Evolutionary conservation across 2,797 vertebrate species (phyloP).

Genomic region (Lagocephalus sceleratus): DNA sequence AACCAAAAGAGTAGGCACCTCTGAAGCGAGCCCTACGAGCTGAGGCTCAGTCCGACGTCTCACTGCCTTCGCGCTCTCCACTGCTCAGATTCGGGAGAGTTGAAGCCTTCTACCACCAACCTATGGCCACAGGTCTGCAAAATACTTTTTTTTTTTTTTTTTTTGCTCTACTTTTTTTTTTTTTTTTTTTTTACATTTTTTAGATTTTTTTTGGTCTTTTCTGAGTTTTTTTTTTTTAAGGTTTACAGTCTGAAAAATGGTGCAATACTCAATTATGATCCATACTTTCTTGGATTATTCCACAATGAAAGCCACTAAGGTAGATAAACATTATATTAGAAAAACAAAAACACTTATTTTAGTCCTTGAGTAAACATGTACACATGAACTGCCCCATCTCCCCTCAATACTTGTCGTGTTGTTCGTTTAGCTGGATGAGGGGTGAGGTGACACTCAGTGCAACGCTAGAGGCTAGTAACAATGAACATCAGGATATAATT

Average conservation of each 20-base stretch:
- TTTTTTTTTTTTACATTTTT: constrained; percentile 68
- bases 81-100: constrained; percentile 74
- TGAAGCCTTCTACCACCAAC: constrained; percentile 80
- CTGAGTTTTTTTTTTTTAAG: constrained; percentile 61
- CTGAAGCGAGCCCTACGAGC: constrained; percentile 73
- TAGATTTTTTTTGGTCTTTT: constrained; percentile 62
- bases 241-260: constrained; percentile 83
- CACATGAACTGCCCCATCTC: constrained; percentile 90
- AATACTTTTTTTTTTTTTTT: constrained; percentile 75
- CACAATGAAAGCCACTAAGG: constrained; percentile 97
- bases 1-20: constrained; percentile 79
- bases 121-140: constrained; percentile 92
- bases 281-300: constrained; percentile 88
- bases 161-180: constrained; percentile 70
- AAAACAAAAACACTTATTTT: constrained; percentile 84
- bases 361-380: constrained; percentile 99
- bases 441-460: constrained; percentile 93
- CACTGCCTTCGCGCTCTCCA: constrained; percentile 52
- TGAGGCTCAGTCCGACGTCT: constrained; percentile 70
- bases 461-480: constrained; percentile 95
- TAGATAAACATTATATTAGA: constrained; percentile 92
- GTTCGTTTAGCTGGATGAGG: constrained; percentile 86
- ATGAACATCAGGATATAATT: constrained; percentile 78
- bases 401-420: constrained; percentile 78
- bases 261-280: constrained; percentile 93